phyloP scores from a whole-genome alignment of 2,888 invertebrate genomes.

The Chalcis sispes region DNA sequence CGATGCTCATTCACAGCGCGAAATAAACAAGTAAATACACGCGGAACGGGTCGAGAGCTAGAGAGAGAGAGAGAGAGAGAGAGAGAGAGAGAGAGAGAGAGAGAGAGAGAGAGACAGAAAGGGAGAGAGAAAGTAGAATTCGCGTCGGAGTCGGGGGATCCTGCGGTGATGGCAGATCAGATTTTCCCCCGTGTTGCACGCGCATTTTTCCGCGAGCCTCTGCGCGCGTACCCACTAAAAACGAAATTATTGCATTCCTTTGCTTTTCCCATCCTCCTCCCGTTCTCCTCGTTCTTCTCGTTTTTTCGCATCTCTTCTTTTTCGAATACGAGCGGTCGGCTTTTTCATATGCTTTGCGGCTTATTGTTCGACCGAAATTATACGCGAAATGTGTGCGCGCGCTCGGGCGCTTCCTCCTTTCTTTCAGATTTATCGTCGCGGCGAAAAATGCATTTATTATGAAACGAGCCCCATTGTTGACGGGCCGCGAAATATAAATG shows the following conservation, averaged over 20 bases:
- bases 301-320: neutral
- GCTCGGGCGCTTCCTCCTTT: neutral
- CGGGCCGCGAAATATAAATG: slow-evolving; percentile 49
- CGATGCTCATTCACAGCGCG: slow-evolving; percentile 58
- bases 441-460: slow-evolving; percentile 55
- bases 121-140: no score
- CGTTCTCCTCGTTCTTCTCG: slow-evolving; percentile 5
- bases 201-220: slow-evolving; percentile 30
- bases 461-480: slow-evolving; percentile 45
- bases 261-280: slow-evolving; percentile 3
- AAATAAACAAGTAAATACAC: slow-evolving; percentile 70
- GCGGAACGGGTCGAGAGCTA: slow-evolving; percentile 14
- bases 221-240: slow-evolving; percentile 41
- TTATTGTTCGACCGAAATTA: slow-evolving; percentile 53
- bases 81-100: no score
- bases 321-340: slow-evolving; percentile 10
- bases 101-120: no score
- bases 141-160: slow-evolving; percentile 8
- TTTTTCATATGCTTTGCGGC: slow-evolving; percentile 50
- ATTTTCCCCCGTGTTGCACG: slow-evolving; percentile 35
- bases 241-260: slow-evolving; percentile 57
- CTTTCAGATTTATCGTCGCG: slow-evolving; percentile 44
- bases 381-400: slow-evolving; percentile 39
- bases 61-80: no score
- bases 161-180: slow-evolving; percentile 48